A percentile compares a stretch with the other conserved stretches of the same genome.
phyloP scores from a whole-genome alignment of 2,113 vertebrate species.

The Speoplatyrhinus poulsoni region DNA sequence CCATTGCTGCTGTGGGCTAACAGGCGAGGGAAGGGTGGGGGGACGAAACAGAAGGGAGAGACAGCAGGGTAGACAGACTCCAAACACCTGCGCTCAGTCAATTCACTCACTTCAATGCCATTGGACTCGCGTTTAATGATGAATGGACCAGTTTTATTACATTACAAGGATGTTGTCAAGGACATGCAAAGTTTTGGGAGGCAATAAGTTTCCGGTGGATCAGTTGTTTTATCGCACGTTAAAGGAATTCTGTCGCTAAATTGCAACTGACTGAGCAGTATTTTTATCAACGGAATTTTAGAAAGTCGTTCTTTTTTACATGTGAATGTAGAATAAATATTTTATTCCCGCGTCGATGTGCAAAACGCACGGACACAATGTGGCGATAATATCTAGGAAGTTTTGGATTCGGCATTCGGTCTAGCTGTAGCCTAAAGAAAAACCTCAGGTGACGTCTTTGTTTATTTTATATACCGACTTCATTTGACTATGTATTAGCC shows the following conservation, averaged over 20 bases:
- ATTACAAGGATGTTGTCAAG: constrained; percentile 21
- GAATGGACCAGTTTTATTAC: constrained; percentile 19
- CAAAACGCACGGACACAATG: constrained; percentile 62
- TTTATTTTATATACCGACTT: neutral
- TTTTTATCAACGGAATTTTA: constrained; percentile 31
- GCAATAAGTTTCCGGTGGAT: neutral
- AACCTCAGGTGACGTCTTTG: constrained; percentile 46
- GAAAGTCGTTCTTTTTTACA: constrained; percentile 31
- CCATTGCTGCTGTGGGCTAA: constrained; percentile 70
- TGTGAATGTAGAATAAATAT: constrained; percentile 28
- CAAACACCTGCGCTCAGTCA: constrained; percentile 73
- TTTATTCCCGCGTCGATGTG: constrained; percentile 34
- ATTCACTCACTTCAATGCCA: constrained; percentile 36
- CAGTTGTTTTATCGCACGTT: neutral
- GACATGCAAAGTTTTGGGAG: constrained; percentile 37
- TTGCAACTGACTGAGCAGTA: constrained; percentile 15
- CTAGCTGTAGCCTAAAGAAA: constrained; percentile 12
- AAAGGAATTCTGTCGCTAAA: constrained; percentile 28
- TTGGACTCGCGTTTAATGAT: constrained; percentile 25
- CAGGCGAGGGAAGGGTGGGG: constrained; percentile 64
- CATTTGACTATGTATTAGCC: constrained; percentile 13
- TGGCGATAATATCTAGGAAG: constrained; percentile 65
- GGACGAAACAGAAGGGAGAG: constrained; percentile 70
- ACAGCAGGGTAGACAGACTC: constrained; percentile 54
- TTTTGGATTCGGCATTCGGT: constrained; percentile 31